phyloP scores from a whole-genome alignment of 2,797 vertebrate species.

The Halcyon smyrnensis region DNA sequence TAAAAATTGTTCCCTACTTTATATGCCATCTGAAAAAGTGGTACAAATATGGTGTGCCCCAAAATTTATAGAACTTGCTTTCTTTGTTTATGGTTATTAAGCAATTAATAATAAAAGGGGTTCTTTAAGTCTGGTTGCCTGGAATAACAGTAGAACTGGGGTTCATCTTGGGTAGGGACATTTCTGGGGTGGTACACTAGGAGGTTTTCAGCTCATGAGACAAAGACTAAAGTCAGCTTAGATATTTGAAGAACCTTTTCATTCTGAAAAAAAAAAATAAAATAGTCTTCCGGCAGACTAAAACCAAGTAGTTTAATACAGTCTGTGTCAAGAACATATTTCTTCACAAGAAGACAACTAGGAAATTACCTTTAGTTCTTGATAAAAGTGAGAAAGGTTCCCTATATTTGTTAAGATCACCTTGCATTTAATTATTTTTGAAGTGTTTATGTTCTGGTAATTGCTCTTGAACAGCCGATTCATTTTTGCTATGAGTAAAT shows the following conservation, averaged over 20 bases:
- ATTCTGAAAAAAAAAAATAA: background rate
- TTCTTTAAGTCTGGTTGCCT: background rate
- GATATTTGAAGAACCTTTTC: fast-evolving
- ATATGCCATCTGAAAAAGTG: background rate
- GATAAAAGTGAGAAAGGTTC: background rate
- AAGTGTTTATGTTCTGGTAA: slow-evolving; percentile 34
- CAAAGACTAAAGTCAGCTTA: background rate
- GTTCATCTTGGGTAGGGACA: background rate
- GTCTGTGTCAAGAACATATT: background rate
- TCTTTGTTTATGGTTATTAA: background rate
- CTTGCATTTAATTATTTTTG: slow-evolving; percentile 38
- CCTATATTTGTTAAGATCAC: background rate
- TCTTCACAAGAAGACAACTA: background rate
- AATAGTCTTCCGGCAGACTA: background rate
- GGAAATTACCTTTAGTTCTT: background rate
- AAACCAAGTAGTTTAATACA: background rate
- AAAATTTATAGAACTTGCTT: background rate
- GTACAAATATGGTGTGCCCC: background rate
- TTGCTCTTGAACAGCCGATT: slow-evolving; percentile 50
- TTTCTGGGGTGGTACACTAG: background rate
- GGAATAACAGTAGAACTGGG: background rate
- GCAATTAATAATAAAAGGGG: background rate
- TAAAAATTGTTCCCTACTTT: background rate
- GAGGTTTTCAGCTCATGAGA: background rate
- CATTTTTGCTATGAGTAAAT: slow-evolving; percentile 34